A percentile compares a stretch with the other conserved stretches of the same genome.
Evolutionary conservation across 2,888 invertebrate genomes (phyloP).

Genomic region (Perdita meconis): DNA sequence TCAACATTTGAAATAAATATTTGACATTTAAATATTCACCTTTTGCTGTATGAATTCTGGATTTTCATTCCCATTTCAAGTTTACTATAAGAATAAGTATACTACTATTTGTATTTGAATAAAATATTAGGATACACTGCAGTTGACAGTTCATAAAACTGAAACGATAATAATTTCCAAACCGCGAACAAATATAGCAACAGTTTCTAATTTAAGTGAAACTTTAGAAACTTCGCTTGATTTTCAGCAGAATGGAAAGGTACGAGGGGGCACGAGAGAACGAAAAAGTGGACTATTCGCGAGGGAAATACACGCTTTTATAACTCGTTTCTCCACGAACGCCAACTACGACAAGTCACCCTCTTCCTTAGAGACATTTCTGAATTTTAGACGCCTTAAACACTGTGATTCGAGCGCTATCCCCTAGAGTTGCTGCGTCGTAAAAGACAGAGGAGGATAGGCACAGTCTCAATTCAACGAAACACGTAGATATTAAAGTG

Average conservation of each 20-base stretch:
- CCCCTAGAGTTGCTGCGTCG: conserved; percentile 37
- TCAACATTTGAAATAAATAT: too few relatives aligned
- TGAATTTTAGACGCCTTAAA: conserved; percentile 69
- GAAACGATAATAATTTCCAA: background rate
- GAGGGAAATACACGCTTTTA: conserved; percentile 69
- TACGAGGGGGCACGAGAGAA: conserved; percentile 41
- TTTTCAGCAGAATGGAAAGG: conserved; percentile 44
- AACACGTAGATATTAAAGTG: background rate
- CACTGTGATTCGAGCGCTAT: conserved; percentile 57
- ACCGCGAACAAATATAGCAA: background rate
- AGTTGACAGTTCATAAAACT: background rate
- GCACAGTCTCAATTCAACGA: background rate
- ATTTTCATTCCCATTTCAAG: too few relatives aligned
- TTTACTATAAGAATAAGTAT: too few relatives aligned
- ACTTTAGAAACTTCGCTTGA: conserved; percentile 44
- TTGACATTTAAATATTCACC: too few relatives aligned
- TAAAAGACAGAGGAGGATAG: conserved; percentile 36
- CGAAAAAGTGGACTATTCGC: conserved; percentile 63
- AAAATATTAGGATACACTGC: background rate
- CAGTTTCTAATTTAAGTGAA: conserved; percentile 44
- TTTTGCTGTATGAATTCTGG: too few relatives aligned
- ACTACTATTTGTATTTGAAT: too few relatives aligned
- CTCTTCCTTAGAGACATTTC: conserved; percentile 53
- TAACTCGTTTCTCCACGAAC: conserved; percentile 61
- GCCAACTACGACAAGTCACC: conserved; percentile 48